phyloP scores from a whole-genome alignment of 1,140 invertebrate genomes.

The Whitmania pigra region DNA sequence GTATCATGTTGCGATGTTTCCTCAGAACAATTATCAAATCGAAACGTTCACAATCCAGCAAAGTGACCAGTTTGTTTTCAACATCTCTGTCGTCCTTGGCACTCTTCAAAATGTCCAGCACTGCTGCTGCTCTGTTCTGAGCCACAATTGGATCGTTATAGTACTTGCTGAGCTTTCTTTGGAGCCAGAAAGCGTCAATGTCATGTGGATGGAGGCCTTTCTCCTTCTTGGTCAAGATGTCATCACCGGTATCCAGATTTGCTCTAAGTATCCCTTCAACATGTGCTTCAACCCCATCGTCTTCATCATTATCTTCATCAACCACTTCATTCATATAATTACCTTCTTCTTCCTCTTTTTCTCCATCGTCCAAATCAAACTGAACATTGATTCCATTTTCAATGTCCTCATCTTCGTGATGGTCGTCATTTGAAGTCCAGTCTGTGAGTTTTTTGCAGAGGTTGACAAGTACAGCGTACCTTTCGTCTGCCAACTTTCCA shows the following conservation, averaged over 20 bases:
- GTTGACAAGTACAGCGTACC: conserved; percentile 86
- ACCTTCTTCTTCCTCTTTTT: conserved; percentile 44
- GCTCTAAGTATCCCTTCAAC: conserved; percentile 34
- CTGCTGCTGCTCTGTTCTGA: conserved; percentile 81
- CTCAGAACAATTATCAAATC: conserved; percentile 91
- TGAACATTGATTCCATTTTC: conserved; percentile 97
- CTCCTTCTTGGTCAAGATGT: conserved; percentile 32
- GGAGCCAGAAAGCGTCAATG: conserved; percentile 98
- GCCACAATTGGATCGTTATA: conserved; percentile 86
- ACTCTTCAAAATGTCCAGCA: conserved; percentile 73
- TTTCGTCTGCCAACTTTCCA: conserved; percentile 75
- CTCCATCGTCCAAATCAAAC: conserved; percentile 73
- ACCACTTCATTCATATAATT: conserved; percentile 53
- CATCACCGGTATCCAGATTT: conserved; percentile 39
- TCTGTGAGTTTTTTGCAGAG: conserved; percentile 96
- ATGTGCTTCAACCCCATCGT: conserved; percentile 52
- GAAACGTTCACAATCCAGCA: conserved; percentile 91
- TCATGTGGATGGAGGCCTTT: conserved; percentile 71
- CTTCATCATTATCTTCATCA: conserved; percentile 69
- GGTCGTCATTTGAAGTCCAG: conserved; percentile 71
- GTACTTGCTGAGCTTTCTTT: conserved; percentile 75
- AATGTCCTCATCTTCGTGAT: conserved; percentile 62
- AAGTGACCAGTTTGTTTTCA: conserved; percentile 85
- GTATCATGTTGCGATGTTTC: conserved; percentile 82
- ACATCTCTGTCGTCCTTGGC: conserved; percentile 84